phyloP scores from a whole-genome alignment of 2,888 invertebrate genomes.

The Metallyticus violacea region DNA sequence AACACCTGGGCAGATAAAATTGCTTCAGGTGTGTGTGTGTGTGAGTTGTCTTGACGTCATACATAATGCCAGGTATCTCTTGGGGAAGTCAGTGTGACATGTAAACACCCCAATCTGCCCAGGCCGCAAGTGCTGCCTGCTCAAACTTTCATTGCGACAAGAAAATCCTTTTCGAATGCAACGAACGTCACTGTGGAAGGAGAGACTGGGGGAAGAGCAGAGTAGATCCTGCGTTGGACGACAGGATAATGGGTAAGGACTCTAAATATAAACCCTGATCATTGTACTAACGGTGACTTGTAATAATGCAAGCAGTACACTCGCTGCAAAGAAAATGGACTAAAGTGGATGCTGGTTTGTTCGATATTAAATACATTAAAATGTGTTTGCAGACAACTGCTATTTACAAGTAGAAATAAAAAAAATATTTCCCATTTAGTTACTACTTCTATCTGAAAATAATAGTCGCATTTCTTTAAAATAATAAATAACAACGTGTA shows the following conservation, averaged over 20 bases:
- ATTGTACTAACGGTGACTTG: background rate
- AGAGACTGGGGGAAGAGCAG: background rate
- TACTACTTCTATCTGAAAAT: no score
- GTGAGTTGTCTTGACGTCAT: background rate
- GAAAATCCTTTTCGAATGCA: conserved; percentile 31
- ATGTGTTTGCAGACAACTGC: no score
- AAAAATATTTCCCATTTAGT: no score
- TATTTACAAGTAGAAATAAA: no score
- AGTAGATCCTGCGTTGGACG: background rate
- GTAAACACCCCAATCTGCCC: background rate
- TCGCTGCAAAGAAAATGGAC: background rate
- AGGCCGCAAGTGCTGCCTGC: conserved; percentile 21
- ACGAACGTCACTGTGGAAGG: background rate
- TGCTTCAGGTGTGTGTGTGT: background rate
- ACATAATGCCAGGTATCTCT: background rate
- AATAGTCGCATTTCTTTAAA: no score
- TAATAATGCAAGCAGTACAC: background rate
- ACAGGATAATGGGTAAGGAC: background rate
- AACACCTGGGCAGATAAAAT: background rate
- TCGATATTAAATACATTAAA: no score
- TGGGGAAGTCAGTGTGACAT: background rate
- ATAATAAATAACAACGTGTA: no score
- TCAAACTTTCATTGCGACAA: conserved; percentile 33
- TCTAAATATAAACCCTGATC: background rate
- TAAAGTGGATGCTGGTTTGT: no score